These are phyloP conservation scores for Aspidoscelis tigris DNA, from an alignment of 2,113 vertebrate genomes.

Conservation along the genomic window DNA sequence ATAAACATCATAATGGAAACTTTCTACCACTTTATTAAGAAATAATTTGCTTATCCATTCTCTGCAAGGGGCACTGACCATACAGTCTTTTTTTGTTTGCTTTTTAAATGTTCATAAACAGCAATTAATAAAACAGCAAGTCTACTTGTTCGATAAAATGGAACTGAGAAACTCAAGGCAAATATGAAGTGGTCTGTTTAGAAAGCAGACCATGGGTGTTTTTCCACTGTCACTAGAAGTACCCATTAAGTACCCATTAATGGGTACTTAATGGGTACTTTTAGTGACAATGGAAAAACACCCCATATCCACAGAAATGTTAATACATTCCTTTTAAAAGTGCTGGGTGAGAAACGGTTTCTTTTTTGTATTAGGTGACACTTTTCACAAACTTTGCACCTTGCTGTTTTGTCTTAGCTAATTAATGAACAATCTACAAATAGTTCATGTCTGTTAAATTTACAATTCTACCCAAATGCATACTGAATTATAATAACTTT, in stretches of 20 bases:
- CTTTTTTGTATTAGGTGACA: constrained; percentile 10
- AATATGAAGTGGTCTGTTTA: constrained; percentile 2
- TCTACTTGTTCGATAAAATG: not conserved
- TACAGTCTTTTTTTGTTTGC: too few relatives aligned
- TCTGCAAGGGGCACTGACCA: not conserved
- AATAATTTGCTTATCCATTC: not conserved
- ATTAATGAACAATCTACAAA: constrained; percentile 26
- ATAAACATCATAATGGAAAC: too few relatives aligned
- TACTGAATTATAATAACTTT: not conserved
- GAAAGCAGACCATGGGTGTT: not conserved
- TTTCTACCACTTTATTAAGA: not conserved
- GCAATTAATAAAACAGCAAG: too few relatives aligned
- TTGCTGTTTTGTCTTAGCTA: constrained; percentile 17
- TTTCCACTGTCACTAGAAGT: too few relatives aligned
- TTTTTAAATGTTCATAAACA: too few relatives aligned
- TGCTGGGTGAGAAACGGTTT: constrained; percentile 9
- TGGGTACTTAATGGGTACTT: too few relatives aligned
- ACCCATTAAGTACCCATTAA: too few relatives aligned
- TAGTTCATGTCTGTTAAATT: constrained; percentile 5
- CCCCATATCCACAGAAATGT: not conserved
- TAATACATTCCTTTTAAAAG: constrained; percentile 19
- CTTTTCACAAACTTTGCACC: constrained; percentile 36
- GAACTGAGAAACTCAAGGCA: not conserved
- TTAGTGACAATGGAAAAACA: too few relatives aligned
- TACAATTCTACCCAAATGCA: constrained; percentile 14